These are phyloP conservation scores for Dascillus cervinus DNA, from an alignment of 2,888 invertebrate genomes.

Conservation along the genomic window DNA sequence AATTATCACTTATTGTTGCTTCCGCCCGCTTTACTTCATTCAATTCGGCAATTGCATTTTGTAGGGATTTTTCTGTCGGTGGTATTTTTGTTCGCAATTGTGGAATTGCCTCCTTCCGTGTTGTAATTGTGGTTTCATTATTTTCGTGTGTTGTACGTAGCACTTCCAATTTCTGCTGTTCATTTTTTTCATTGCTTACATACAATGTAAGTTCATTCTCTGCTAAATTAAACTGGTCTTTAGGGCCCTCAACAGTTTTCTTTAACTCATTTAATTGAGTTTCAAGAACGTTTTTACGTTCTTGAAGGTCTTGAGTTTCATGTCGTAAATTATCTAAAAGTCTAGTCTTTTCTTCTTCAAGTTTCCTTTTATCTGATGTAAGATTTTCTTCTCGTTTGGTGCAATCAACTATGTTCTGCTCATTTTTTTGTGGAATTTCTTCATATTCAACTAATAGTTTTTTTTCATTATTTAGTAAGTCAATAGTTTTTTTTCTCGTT, in stretches of 20 bases:
- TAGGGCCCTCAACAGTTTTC: slow-evolving; percentile 62
- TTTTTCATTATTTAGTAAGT: slow-evolving; percentile 57
- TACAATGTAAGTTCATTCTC: slow-evolving; percentile 77
- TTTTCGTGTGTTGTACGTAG: slow-evolving; percentile 41
- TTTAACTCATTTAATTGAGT: slow-evolving; percentile 61
- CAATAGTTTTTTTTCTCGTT: slow-evolving; percentile 66
- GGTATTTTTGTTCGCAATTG: slow-evolving; percentile 47
- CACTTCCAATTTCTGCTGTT: slow-evolving; percentile 56
- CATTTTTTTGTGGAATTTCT: slow-evolving; percentile 65
- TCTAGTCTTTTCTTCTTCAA: slow-evolving; percentile 50
- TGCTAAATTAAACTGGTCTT: slow-evolving; percentile 54
- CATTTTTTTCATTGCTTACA: slow-evolving; percentile 56
- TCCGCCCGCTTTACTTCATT: slow-evolving; percentile 48
- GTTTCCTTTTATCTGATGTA: slow-evolving; percentile 50
- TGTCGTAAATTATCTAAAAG: slow-evolving; percentile 57
- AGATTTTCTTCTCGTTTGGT: too few species aligned
- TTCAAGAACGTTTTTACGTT: slow-evolving; percentile 62
- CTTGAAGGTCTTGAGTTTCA: slow-evolving; percentile 63
- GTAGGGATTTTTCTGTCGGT: slow-evolving; percentile 43
- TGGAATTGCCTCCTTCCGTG: slow-evolving; percentile 37
- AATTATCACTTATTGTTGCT: slow-evolving; percentile 41
- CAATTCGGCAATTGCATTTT: slow-evolving; percentile 46
- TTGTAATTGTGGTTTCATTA: slow-evolving; percentile 41
- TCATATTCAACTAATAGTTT: slow-evolving; percentile 59
- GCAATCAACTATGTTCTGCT: slow-evolving; percentile 40